phyloP scores from a whole-genome alignment of 2,797 vertebrate genomes.

The Fundulus diaphanus region DNA sequence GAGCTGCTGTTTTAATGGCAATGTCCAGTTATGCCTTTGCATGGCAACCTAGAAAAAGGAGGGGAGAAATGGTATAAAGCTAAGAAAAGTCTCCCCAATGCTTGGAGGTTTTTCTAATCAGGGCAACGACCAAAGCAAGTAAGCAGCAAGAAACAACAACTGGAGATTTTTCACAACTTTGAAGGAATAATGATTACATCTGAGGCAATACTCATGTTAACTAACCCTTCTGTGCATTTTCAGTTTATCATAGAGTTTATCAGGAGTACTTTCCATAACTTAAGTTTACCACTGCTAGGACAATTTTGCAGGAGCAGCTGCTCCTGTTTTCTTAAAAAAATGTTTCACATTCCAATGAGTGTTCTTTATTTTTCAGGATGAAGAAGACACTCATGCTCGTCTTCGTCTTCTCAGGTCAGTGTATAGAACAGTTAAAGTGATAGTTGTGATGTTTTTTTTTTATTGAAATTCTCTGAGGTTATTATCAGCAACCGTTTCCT shows the following conservation, averaged over 20 bases:
- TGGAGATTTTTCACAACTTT: neutral
- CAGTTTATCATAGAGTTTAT: neutral
- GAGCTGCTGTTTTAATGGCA: neutral
- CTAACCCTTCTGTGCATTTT: neutral
- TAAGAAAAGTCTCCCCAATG: neutral
- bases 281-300: too few species aligned
- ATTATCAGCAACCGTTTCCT: neutral
- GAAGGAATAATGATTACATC: constrained; percentile 8
- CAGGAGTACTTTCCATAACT: neutral
- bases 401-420: neutral
- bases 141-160: neutral
- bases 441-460: neutral
- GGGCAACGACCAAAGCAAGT: neutral
- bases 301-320: too few species aligned
- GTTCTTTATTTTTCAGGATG: constrained; percentile 27
- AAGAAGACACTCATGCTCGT: neutral
- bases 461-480: neutral
- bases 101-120: neutral
- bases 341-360: neutral
- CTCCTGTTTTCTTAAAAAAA: too few species aligned
- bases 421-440: neutral
- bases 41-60: constrained; percentile 13
- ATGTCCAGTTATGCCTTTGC: constrained; percentile 25
- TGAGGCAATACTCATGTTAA: neutral
- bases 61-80: neutral